These are phyloP conservation scores for Muscicapa comitata DNA, from an alignment of 2,797 vertebrate species.

Conservation along the genomic window DNA sequence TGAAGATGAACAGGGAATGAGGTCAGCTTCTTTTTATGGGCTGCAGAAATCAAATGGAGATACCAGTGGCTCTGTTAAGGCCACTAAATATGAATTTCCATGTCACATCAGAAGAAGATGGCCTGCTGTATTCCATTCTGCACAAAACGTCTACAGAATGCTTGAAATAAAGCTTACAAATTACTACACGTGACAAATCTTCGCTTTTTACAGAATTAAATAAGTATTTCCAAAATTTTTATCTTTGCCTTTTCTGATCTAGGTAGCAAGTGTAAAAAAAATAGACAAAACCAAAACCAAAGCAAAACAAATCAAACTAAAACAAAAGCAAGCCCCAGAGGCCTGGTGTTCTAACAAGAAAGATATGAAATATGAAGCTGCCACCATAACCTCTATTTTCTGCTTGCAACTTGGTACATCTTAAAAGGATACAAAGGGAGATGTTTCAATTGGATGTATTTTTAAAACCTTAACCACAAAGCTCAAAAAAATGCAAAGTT, in stretches of 20 bases:
- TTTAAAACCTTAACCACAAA: not conserved
- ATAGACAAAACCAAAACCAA: not conserved
- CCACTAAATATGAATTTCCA: not conserved
- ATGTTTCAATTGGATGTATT: not conserved
- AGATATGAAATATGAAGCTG: not conserved
- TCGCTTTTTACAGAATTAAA: not conserved
- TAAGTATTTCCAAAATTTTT: not conserved
- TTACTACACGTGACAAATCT: not conserved
- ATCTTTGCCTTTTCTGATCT: not conserved
- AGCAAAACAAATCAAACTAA: not conserved
- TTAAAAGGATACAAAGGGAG: not conserved
- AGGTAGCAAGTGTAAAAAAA: not conserved
- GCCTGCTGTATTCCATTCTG: not conserved
- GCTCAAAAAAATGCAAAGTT: not conserved
- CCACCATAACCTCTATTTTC: not conserved
- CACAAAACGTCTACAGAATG: not conserved
- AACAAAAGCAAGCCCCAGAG: not conserved
- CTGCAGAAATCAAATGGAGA: conserved; percentile 3
- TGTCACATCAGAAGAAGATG: not conserved
- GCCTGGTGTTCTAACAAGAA: not conserved
- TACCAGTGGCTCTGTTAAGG: not conserved
- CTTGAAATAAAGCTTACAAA: not conserved
- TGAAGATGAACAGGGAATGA: not conserved
- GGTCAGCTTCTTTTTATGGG: not conserved
- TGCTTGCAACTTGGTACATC: not conserved